Conservation (phyloP, 2,797 vertebrate species). For the Myotis daubentonii region DNA sequence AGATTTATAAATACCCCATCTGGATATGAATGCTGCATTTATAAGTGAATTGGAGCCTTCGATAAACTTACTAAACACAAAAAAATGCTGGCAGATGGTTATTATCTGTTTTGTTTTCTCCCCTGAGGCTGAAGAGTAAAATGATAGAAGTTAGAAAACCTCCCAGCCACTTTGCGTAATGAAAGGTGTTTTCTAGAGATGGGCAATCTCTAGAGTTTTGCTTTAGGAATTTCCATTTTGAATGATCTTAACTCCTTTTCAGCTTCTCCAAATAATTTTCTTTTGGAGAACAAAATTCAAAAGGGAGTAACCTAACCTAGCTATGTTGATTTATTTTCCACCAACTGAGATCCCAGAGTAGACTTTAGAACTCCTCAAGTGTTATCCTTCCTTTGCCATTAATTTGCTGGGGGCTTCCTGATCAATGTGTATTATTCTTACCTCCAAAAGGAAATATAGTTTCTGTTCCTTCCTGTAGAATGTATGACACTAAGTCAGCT, state of each 20-base stretch:
- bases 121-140: neutral
- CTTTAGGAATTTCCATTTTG: slow-evolving; percentile 75
- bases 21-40: neutral
- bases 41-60: neutral
- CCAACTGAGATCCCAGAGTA: neutral
- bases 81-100: neutral
- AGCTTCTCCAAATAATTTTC: slow-evolving; percentile 26
- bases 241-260: slow-evolving; percentile 61
- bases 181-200: slow-evolving; percentile 25
- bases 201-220: slow-evolving; percentile 4
- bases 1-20: neutral
- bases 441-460: neutral
- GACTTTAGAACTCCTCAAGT: neutral
- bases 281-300: slow-evolving; percentile 70
- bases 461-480: neutral
- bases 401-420: neutral
- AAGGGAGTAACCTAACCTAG: slow-evolving; percentile 29
- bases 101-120: neutral
- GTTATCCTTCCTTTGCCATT: neutral
- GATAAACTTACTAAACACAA: neutral
- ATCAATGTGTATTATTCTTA: neutral
- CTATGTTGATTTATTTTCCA: neutral
- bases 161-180: neutral
- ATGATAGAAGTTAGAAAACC: neutral
- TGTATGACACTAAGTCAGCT: neutral